Conservation (phyloP, 37 sponge, comb jelly and placozoan species). For the Lycopodina hypogea region DNA sequence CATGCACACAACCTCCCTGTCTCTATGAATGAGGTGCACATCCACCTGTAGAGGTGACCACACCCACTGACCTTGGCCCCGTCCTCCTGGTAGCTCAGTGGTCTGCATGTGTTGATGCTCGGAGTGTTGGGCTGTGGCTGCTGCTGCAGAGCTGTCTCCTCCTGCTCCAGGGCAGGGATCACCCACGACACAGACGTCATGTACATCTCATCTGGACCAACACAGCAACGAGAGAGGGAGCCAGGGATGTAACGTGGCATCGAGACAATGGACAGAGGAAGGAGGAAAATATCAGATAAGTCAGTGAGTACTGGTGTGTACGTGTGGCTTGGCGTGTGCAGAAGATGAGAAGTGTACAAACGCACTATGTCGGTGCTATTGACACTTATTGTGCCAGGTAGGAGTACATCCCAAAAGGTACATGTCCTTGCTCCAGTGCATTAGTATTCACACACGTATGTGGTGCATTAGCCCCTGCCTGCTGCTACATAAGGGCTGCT, state of each 20-base stretch:
- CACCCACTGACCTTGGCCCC: slow-evolving; percentile 62
- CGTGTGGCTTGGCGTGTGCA: not conserved
- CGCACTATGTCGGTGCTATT: too few species aligned
- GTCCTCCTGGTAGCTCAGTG: slow-evolving; percentile 80
- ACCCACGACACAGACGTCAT: slow-evolving; percentile 62
- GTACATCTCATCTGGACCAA: slow-evolving; percentile 38
- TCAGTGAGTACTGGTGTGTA: not conserved
- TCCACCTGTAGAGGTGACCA: not conserved
- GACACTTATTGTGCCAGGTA: too few species aligned
- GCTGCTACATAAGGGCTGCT: too few species aligned
- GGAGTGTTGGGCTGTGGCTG: slow-evolving; percentile 25
- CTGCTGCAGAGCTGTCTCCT: not conserved
- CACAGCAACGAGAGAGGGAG: not conserved
- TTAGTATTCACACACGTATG: too few species aligned
- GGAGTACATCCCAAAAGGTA: too few species aligned
- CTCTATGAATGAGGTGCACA: not conserved
- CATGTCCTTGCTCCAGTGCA: too few species aligned
- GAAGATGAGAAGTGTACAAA: not conserved
- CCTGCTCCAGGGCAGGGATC: slow-evolving; percentile 21
- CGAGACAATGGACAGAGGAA: not conserved
- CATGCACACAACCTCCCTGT: too few species aligned
- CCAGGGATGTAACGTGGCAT: not conserved
- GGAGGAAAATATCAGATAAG: not conserved
- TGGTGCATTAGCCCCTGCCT: too few species aligned
- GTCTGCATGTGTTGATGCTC: slow-evolving; percentile 75